Percentiles rank a stretch among this genome's conserved stretches.
phyloP scores from a whole-genome alignment of 2,888 invertebrate species.

The Cryptophagus acutangulus region DNA sequence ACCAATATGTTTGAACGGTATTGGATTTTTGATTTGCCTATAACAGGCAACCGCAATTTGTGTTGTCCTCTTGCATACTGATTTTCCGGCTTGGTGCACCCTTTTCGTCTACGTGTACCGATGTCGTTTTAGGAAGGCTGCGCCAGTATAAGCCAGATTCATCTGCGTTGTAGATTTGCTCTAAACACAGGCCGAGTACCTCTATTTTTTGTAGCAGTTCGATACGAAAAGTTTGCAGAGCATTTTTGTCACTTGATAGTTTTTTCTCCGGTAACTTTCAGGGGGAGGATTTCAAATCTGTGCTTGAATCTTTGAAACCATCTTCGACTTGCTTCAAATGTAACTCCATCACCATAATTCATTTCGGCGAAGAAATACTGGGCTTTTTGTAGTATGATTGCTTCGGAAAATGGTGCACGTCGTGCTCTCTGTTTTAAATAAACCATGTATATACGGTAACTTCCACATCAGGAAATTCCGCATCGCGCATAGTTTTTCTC shows the following conservation, averaged over 20 bases:
- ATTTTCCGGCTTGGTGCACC: conserved; percentile 14
- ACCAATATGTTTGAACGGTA: conserved; percentile 2
- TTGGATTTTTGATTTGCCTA: conserved; percentile 16
- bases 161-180: conserved; percentile 17
- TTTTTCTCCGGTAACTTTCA: conserved; percentile 19
- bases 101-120: conserved; percentile 13
- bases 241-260: conserved; percentile 9
- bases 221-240: conserved; percentile 29
- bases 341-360: conserved; percentile 8
- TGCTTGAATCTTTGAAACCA: conserved; percentile 21
- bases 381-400: conserved; percentile 14
- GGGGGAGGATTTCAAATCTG: conserved; percentile 18
- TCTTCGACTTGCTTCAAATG: conserved; percentile 21
- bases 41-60: conserved; percentile 15
- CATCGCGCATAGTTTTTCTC: conserved; percentile 13
- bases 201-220: conserved; percentile 19
- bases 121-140: conserved; percentile 11
- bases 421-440: conserved; percentile 16
- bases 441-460: conserved; percentile 21
- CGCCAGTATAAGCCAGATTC: conserved; percentile 17
- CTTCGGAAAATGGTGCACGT: conserved; percentile 12
- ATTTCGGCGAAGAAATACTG: conserved; percentile 12
- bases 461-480: conserved; percentile 20
- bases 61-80: conserved; percentile 14
- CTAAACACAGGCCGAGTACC: conserved; percentile 13